Evolutionary conservation across 1,140 invertebrate genomes (phyloP).

Genomic region (Drosophila arizonae): DNA sequence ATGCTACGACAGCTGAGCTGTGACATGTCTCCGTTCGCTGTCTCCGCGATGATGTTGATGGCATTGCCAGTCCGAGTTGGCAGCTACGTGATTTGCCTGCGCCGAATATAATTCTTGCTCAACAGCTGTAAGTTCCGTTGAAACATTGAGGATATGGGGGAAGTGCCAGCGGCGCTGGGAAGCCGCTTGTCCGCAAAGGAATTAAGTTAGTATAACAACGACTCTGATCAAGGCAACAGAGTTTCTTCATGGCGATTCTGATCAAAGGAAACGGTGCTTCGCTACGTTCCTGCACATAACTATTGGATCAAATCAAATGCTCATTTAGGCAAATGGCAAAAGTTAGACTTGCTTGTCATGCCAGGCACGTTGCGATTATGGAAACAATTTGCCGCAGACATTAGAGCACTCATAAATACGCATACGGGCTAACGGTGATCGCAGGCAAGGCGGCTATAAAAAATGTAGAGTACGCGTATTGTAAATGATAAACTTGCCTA

Average conservation of each 20-base stretch:
- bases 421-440: slow-evolving; percentile 57
- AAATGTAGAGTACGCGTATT: slow-evolving; percentile 64
- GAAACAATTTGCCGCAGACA: slow-evolving; percentile 55
- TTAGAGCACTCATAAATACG: slow-evolving; percentile 35
- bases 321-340: slow-evolving; percentile 4
- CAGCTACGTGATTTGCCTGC: slow-evolving; percentile 66
- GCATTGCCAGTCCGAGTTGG: slow-evolving; percentile 35
- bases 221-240: background rate
- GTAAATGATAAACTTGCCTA: slow-evolving; percentile 55
- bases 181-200: slow-evolving; percentile 54
- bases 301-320: slow-evolving; percentile 14
- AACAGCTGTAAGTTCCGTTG: slow-evolving; percentile 62
- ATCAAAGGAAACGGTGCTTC: background rate
- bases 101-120: slow-evolving; percentile 52
- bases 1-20: slow-evolving; percentile 34
- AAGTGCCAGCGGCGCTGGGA: background rate
- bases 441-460: slow-evolving; percentile 54
- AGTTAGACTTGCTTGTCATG: slow-evolving; percentile 5
- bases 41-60: slow-evolving; percentile 31
- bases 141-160: background rate
- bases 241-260: background rate
- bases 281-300: background rate
- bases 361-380: slow-evolving; percentile 73
- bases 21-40: slow-evolving; percentile 41
- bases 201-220: slow-evolving; percentile 23